A percentile compares a stretch with the other conserved stretches of the same genome.
Evolutionary conservation across 2,888 invertebrate genomes (phyloP).

Genomic region (Heliconius hortense): DNA sequence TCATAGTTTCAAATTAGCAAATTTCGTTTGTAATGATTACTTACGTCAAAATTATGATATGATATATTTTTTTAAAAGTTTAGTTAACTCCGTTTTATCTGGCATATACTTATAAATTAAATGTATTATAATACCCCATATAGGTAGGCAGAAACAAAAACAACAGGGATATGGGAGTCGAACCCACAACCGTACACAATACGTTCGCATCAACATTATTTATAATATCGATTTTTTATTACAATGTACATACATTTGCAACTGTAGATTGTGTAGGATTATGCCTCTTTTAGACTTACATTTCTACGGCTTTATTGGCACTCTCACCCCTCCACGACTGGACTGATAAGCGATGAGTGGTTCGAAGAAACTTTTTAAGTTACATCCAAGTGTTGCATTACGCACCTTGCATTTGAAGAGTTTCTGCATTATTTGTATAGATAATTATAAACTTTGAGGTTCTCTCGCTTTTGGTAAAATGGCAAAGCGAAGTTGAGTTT

Average conservation of each 20-base stretch:
- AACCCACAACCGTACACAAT: background rate
- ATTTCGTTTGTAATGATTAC: no score
- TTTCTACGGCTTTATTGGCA: conserved; percentile 19
- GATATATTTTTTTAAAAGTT: no score
- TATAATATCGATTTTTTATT: background rate
- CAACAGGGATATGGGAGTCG: background rate
- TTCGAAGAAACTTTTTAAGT: conserved; percentile 15
- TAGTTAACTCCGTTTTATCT: no score
- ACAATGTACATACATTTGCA: background rate
- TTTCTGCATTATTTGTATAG: background rate
- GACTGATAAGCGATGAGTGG: conserved; percentile 2
- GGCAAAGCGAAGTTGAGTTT: background rate
- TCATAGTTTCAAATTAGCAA: no score
- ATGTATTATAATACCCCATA: background rate
- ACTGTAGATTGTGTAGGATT: conserved; percentile 10
- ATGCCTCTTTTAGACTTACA: conserved; percentile 17
- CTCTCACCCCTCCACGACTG: background rate
- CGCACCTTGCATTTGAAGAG: conserved; percentile 6
- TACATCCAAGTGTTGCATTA: background rate
- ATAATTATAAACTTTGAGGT: background rate
- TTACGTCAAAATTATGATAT: no score
- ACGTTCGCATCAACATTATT: background rate
- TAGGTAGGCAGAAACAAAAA: background rate
- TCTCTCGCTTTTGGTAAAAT: background rate
- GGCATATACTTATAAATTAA: no score